phyloP scores from a whole-genome alignment of 2,113 vertebrate genomes.

The Xerus inauris region DNA sequence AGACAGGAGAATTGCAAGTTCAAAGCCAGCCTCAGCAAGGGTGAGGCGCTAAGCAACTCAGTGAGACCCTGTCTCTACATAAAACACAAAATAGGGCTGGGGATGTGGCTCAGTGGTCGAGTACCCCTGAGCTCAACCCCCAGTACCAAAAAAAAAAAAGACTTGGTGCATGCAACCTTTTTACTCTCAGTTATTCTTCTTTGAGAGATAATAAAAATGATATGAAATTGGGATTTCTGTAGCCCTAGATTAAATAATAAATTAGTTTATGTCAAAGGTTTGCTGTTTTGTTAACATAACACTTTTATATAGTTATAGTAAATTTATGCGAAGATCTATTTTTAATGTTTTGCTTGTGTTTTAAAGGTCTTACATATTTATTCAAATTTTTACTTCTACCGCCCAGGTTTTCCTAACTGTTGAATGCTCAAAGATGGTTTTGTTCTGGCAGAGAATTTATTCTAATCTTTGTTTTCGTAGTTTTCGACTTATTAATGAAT shows the following conservation, averaged over 20 bases:
- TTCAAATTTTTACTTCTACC: background rate
- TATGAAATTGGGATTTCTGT: background rate
- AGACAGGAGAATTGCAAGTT: too few relatives aligned
- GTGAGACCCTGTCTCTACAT: too few relatives aligned
- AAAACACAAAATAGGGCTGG: too few relatives aligned
- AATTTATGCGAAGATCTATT: background rate
- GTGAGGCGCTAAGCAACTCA: too few relatives aligned
- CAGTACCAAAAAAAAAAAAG: too few relatives aligned
- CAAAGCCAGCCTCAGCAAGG: too few relatives aligned
- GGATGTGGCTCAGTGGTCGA: too few relatives aligned
- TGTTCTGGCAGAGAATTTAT: background rate
- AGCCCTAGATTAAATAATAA: background rate
- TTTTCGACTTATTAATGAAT: constrained; percentile 9
- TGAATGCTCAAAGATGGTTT: constrained; percentile 1
- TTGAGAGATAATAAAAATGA: background rate
- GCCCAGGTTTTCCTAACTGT: background rate
- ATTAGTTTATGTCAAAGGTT: background rate
- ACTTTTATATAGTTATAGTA: background rate
- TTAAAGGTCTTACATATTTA: background rate
- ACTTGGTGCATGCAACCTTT: background rate
- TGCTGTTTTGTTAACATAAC: constrained; percentile 32
- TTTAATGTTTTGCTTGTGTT: background rate
- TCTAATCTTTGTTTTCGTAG: background rate
- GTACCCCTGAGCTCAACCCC: too few relatives aligned
- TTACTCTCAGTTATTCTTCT: background rate